Evolutionary conservation across 2,113 vertebrate genomes (phyloP).

Genomic region (Sinocyclocheilus grahami): DNA sequence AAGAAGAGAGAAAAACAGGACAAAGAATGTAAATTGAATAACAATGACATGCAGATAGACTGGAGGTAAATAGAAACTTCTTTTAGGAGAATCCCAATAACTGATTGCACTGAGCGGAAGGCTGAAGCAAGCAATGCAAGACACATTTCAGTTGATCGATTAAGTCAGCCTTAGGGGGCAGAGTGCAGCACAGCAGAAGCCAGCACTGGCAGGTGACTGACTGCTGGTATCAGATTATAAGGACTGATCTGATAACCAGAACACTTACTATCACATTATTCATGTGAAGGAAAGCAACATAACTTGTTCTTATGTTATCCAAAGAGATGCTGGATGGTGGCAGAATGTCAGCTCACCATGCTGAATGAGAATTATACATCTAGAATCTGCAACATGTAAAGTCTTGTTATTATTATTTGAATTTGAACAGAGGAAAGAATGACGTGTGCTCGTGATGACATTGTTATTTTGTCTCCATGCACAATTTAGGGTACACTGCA

Average conservation of each 20-base stretch:
- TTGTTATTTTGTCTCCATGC: not conserved
- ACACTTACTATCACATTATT: not conserved
- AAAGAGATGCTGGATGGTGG: too few relatives aligned
- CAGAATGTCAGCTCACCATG: too few relatives aligned
- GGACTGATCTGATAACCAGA: conserved; percentile 19
- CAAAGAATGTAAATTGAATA: conserved; percentile 44
- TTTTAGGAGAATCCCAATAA: conserved; percentile 25
- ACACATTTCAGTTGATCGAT: conserved; percentile 37
- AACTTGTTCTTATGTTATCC: not conserved
- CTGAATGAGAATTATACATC: not conserved
- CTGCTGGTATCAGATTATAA: conserved; percentile 37
- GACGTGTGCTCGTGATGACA: not conserved
- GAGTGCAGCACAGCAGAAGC: conserved; percentile 24
- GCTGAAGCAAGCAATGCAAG: conserved; percentile 38
- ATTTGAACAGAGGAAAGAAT: not conserved
- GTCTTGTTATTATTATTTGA: not conserved
- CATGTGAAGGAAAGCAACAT: not conserved
- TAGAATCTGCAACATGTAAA: not conserved
- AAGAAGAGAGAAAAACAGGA: too few relatives aligned
- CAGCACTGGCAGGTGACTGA: conserved; percentile 45
- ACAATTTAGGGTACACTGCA: not conserved
- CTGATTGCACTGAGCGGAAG: conserved; percentile 39
- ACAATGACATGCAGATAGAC: conserved; percentile 53
- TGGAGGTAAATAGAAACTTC: conserved; percentile 31
- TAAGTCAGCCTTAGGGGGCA: too few relatives aligned